phyloP scores from a whole-genome alignment of 2,113 vertebrate genomes.

The Sardina pilchardus region DNA sequence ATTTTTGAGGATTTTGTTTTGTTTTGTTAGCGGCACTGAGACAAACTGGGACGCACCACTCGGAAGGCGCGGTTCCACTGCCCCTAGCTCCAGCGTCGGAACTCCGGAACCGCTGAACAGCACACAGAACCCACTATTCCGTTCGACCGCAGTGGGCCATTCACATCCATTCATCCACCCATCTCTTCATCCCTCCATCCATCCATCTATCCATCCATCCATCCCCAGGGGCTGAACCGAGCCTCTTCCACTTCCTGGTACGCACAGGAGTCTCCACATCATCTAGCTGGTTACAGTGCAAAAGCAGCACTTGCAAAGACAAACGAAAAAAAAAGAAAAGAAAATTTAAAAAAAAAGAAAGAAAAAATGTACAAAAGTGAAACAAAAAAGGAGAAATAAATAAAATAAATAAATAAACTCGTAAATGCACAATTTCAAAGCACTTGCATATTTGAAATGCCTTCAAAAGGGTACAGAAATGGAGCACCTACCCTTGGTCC shows the following conservation, averaged over 20 bases:
- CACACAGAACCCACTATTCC: not conserved
- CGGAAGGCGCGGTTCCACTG: not conserved
- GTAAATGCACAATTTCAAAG: conserved; percentile 87
- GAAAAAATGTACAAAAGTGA: not conserved
- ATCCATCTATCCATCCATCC: not conserved
- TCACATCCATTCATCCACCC: not conserved
- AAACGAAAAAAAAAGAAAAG: conserved; percentile 20
- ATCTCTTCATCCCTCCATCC: not conserved
- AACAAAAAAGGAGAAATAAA: not conserved
- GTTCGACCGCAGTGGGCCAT: not conserved
- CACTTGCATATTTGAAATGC: conserved; percentile 92
- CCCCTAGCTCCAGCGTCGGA: not conserved
- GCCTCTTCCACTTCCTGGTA: conserved; percentile 38
- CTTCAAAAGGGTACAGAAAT: conserved; percentile 87
- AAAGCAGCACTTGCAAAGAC: conserved; percentile 84
- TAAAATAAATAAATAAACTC: conserved; percentile 51
- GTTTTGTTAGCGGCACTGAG: not conserved
- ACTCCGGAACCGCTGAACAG: not conserved
- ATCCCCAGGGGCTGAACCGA: not conserved
- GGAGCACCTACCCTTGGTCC: conserved; percentile 74
- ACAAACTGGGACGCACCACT: not conserved
- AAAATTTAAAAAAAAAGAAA: conserved; percentile 12
- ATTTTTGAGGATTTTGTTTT: not conserved
- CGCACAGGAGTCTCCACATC: conserved; percentile 59
- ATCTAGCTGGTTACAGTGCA: conserved; percentile 72